A percentile compares a stretch with the other conserved stretches of the same genome.
Conservation (phyloP, 2,113 vertebrate genomes). For the Chaetorhynchus papuensis region DNA sequence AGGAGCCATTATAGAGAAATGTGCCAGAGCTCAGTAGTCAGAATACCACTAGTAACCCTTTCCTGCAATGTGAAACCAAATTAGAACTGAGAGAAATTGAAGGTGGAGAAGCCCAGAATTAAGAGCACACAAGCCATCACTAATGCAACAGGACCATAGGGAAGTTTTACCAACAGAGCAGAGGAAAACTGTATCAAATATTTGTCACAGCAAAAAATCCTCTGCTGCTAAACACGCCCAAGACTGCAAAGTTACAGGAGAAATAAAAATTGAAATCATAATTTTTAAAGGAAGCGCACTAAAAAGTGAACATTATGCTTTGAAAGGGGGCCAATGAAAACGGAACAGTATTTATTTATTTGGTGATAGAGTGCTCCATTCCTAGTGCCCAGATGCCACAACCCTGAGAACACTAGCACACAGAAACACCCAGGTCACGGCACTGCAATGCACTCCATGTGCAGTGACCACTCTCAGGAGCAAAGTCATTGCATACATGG, state of each 20-base stretch:
- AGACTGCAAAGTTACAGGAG: background rate
- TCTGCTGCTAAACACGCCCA: background rate
- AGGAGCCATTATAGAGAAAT: background rate
- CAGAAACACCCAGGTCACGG: background rate
- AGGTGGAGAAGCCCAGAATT: background rate
- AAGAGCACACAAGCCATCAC: background rate
- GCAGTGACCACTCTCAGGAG: background rate
- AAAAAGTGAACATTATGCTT: background rate
- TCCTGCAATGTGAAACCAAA: background rate
- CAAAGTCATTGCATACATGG: rapidly evolving
- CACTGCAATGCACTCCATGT: rapidly evolving
- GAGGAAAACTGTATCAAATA: background rate
- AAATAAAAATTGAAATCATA: background rate
- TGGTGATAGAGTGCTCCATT: background rate
- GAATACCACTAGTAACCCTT: background rate
- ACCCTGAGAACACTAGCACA: background rate
- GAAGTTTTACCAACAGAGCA: background rate
- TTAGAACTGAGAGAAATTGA: background rate
- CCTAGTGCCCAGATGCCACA: background rate
- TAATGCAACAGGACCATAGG: rapidly evolving
- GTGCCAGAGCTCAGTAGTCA: background rate
- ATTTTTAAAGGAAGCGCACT: background rate
- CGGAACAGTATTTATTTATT: background rate
- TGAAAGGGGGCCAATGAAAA: background rate
- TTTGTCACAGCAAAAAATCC: background rate